A percentile compares a stretch with the other conserved stretches of the same genome.
phyloP scores from a whole-genome alignment of 2,113 vertebrate genomes.

The Caranx ignobilis region DNA sequence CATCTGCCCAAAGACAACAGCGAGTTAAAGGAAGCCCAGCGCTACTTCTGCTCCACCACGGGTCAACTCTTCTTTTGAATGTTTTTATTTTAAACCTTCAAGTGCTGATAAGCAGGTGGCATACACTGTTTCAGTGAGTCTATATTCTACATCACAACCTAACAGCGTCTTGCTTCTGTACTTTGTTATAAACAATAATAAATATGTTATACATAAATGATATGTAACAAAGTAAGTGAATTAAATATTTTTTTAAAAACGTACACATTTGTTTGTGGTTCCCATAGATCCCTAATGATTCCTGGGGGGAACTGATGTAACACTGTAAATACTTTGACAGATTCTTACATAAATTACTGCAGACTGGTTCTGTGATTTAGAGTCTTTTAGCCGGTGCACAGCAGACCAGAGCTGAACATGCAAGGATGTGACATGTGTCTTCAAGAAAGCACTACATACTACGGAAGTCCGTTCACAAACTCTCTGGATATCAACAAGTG shows the following conservation, averaged over 20 bases:
- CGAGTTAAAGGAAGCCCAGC: slow-evolving; percentile 34
- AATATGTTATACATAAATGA: too few species aligned
- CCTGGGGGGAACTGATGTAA: background rate
- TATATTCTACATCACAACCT: too few species aligned
- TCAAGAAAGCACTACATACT: background rate
- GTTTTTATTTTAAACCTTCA: background rate
- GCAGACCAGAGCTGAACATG: background rate
- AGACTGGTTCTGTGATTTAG: background rate
- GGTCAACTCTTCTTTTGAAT: background rate
- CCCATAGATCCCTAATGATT: background rate
- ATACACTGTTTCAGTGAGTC: background rate
- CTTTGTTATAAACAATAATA: background rate
- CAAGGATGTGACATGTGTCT: background rate
- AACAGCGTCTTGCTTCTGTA: background rate
- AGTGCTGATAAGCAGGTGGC: background rate
- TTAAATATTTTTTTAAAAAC: background rate
- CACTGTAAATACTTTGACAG: background rate
- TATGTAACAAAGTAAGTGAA: background rate
- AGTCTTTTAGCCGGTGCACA: background rate
- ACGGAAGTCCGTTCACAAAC: too few species aligned
- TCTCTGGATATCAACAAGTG: background rate
- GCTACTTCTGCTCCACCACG: slow-evolving; percentile 5
- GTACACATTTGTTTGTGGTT: background rate
- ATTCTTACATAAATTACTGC: background rate
- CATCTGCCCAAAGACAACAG: slow-evolving; percentile 85